Conservation (phyloP, 2,797 vertebrate species). For the Limosa lapponica region DNA sequence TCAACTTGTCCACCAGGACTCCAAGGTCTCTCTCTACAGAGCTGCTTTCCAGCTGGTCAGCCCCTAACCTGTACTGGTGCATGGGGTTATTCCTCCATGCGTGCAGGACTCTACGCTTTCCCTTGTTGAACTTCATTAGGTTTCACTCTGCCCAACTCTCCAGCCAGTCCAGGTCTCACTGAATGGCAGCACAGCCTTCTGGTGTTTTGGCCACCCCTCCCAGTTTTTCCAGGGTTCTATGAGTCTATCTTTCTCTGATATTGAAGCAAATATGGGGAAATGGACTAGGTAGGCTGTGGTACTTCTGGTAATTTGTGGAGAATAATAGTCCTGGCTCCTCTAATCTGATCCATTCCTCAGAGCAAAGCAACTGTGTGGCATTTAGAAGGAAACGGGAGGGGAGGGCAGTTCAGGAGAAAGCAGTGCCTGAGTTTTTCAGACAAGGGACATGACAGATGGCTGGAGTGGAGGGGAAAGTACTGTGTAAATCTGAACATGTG, state of each 20-base stretch:
- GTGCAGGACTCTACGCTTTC: too few species aligned
- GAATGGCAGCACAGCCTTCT: too few species aligned
- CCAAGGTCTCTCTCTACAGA: too few species aligned
- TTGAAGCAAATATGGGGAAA: neutral
- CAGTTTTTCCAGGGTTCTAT: neutral
- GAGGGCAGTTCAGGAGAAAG: neutral
- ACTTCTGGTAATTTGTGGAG: neutral
- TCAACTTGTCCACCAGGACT: too few species aligned
- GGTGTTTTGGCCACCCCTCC: too few species aligned
- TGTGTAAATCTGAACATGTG: neutral
- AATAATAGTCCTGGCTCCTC: neutral
- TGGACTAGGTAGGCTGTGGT: neutral
- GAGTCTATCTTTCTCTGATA: neutral
- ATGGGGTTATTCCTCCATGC: too few species aligned
- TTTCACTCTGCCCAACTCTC: too few species aligned
- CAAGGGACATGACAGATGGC: fast-evolving
- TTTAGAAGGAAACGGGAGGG: neutral
- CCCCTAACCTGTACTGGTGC: too few species aligned
- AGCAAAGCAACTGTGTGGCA: neutral
- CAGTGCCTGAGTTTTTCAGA: neutral
- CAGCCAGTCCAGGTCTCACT: too few species aligned
- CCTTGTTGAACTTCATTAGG: too few species aligned
- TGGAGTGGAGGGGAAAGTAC: neutral
- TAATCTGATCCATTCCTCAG: neutral
- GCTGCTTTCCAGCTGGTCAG: too few species aligned